Conservation (phyloP, 2,113 vertebrate species). For the Nyctibius bracteatus region DNA sequence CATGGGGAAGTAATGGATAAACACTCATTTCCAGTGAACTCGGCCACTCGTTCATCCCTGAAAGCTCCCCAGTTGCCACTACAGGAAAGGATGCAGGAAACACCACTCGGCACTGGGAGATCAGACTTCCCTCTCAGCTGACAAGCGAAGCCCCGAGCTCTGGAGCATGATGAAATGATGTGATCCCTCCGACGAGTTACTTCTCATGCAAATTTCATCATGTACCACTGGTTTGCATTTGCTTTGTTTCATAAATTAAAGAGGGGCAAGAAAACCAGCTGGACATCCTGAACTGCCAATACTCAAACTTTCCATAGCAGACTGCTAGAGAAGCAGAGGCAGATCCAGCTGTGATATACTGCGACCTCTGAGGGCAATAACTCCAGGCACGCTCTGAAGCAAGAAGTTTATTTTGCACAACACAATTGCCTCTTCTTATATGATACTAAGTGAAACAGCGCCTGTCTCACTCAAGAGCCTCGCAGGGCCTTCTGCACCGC, state of each 20-base stretch:
- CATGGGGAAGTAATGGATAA: not conserved
- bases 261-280: not conserved
- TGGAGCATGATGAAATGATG: not conserved
- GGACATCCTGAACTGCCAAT: not conserved
- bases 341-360: not conserved
- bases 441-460: not conserved
- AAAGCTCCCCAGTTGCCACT: not conserved
- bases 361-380: not conserved
- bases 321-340: not conserved
- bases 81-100: constrained; percentile 26
- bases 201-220: not conserved
- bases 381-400: not conserved
- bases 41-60: not conserved
- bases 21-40: not conserved
- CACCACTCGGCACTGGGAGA: fast-evolving
- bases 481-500: not conserved
- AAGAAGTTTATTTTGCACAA: not conserved
- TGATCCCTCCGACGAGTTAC: not conserved
- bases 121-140: not conserved
- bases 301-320: not conserved
- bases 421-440: not conserved
- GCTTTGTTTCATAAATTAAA: not conserved
- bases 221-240: not conserved
- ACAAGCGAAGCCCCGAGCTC: not conserved
- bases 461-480: not conserved